Conservation (phyloP, 1,140 invertebrate genomes). For the Agrypnia vestita region DNA sequence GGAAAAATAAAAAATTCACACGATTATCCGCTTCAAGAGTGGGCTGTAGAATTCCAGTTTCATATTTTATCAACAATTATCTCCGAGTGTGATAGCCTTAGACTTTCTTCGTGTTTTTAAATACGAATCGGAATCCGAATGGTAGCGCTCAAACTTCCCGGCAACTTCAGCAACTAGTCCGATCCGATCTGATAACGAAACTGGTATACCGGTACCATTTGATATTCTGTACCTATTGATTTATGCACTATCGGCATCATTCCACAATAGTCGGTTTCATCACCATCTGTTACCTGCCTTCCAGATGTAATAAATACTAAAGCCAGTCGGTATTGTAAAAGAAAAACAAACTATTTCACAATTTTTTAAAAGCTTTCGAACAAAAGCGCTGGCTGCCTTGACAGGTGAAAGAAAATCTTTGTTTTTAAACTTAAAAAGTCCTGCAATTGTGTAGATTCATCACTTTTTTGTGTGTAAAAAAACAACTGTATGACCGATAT, state of each 20-base stretch:
- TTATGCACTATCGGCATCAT: slow-evolving; percentile 26
- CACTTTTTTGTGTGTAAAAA: too few species aligned
- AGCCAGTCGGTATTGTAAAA: not conserved
- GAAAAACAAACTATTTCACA: too few species aligned
- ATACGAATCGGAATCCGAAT: not conserved
- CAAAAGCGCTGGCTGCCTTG: too few species aligned
- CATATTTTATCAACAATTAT: slow-evolving; percentile 24
- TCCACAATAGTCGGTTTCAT: slow-evolving; percentile 20
- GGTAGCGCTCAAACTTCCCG: not conserved
- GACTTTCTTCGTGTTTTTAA: slow-evolving; percentile 17
- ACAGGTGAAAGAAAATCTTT: too few species aligned
- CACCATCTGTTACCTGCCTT: not conserved
- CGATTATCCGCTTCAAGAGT: not conserved
- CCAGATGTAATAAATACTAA: not conserved
- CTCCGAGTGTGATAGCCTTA: slow-evolving; percentile 23
- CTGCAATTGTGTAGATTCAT: too few species aligned
- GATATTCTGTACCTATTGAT: slow-evolving; percentile 37
- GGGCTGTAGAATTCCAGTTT: slow-evolving; percentile 2
- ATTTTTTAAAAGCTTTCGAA: too few species aligned
- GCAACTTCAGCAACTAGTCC: slow-evolving; percentile 36
- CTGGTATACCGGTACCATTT: slow-evolving; percentile 29
- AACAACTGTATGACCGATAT: too few species aligned
- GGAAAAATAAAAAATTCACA: not conserved
- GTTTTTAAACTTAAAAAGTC: too few species aligned
- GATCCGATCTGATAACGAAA: slow-evolving; percentile 28